These are phyloP conservation scores for Microtus obscurus DNA, from an alignment of 2,797 vertebrate genomes.

Conservation along the genomic window DNA sequence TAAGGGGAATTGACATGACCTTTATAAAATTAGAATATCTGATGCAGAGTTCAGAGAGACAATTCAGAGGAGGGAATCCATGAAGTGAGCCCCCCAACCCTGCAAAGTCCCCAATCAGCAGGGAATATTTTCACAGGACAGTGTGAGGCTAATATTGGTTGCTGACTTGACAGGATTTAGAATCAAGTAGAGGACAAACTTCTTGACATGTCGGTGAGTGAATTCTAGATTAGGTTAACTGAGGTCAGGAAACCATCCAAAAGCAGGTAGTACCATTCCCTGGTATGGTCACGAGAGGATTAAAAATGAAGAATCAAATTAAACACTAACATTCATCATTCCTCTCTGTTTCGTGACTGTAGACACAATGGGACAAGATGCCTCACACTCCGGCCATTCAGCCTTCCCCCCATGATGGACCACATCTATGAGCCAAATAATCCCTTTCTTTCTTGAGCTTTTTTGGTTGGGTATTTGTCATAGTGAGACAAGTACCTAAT, in stretches of 20 bases:
- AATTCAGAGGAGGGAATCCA: background rate
- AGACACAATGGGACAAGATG: background rate
- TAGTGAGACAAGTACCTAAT: background rate
- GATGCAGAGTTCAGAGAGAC: background rate
- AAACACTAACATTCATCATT: background rate
- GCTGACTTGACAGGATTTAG: background rate
- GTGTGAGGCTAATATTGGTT: background rate
- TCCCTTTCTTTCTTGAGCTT: background rate
- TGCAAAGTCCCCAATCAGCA: background rate
- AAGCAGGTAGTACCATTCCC: background rate
- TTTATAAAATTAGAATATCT: conserved; percentile 7
- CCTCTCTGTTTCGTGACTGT: background rate
- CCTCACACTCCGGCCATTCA: background rate
- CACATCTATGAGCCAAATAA: background rate
- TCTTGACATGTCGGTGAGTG: background rate
- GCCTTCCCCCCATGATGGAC: background rate
- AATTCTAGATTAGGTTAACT: background rate
- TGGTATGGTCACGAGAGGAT: background rate
- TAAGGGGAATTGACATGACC: background rate
- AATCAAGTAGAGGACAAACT: background rate
- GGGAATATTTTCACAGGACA: background rate
- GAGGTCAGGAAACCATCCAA: background rate
- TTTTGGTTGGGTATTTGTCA: background rate
- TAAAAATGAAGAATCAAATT: background rate
- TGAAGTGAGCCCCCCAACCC: background rate